Evolutionary conservation across 2,113 vertebrate genomes (phyloP).

Genomic region (Nymphicus hollandicus): DNA sequence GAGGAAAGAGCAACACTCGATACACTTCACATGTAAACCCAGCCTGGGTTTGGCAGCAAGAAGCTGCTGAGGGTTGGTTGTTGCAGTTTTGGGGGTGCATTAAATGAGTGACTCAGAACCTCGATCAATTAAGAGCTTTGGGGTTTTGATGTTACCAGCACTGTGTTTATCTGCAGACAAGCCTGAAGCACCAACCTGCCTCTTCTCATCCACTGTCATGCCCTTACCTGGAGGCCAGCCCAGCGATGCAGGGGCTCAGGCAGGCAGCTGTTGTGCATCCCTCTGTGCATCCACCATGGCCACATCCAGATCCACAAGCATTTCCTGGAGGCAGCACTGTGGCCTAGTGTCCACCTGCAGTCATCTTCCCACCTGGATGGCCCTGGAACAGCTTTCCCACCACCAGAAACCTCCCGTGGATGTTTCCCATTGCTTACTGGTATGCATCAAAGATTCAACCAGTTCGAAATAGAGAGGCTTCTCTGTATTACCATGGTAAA

Average conservation of each 20-base stretch:
- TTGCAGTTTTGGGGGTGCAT: not conserved
- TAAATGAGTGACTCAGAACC: not conserved
- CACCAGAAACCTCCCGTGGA: not conserved
- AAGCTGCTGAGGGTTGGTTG: not conserved
- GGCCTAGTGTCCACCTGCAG: not conserved
- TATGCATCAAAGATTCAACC: rapidly evolving
- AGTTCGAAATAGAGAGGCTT: not conserved
- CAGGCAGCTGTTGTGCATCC: not conserved
- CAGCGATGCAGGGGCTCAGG: rapidly evolving
- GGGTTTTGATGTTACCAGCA: not conserved
- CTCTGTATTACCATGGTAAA: rapidly evolving
- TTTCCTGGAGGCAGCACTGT: not conserved
- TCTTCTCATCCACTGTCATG: not conserved
- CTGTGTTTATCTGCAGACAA: rapidly evolving
- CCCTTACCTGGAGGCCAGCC: not conserved
- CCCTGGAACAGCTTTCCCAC: not conserved
- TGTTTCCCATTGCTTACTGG: rapidly evolving
- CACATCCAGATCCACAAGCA: not conserved
- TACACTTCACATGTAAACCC: not conserved
- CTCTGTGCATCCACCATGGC: not conserved
- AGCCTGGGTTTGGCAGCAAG: not conserved
- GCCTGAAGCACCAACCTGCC: not conserved
- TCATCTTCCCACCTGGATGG: not conserved
- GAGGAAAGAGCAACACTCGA: not conserved
- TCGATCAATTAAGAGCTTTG: not conserved